Conservation (phyloP, 2,797 vertebrate genomes). For the Rhinogobio ventralis region DNA sequence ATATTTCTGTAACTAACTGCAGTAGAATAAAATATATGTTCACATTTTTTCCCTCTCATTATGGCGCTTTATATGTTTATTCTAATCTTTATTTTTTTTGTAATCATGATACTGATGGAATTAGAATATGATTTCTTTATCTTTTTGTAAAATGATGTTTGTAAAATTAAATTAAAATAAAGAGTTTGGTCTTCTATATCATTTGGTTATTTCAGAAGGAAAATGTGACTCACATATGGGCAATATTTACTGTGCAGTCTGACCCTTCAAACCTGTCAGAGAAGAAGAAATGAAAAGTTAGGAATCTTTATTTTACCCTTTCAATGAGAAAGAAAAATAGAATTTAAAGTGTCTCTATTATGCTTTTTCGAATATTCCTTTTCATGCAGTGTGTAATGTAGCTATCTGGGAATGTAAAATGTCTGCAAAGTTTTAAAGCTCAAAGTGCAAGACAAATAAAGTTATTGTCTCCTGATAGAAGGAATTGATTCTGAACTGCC, state of each 20-base stretch:
- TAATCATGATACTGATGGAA: neutral
- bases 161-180: neutral
- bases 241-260: neutral
- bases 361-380: neutral
- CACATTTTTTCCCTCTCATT: neutral
- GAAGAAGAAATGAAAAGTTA: neutral
- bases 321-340: neutral
- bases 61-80: neutral
- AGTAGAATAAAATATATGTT: neutral
- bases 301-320: neutral
- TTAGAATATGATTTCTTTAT: neutral
- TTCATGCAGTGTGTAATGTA: neutral
- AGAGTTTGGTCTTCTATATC: constrained; percentile 1
- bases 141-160: constrained; percentile 4
- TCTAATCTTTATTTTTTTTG: neutral
- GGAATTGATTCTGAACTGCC: neutral
- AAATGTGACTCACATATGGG: neutral
- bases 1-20: neutral
- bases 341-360: neutral
- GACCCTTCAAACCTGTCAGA: neutral
- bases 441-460: neutral
- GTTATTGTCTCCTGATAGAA: neutral
- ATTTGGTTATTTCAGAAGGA: constrained; percentile 11
- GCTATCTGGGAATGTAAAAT: neutral
- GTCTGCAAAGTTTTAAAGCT: neutral